Conservation (phyloP, 2,888 invertebrate genomes). For the Ochropleura leucogaster region DNA sequence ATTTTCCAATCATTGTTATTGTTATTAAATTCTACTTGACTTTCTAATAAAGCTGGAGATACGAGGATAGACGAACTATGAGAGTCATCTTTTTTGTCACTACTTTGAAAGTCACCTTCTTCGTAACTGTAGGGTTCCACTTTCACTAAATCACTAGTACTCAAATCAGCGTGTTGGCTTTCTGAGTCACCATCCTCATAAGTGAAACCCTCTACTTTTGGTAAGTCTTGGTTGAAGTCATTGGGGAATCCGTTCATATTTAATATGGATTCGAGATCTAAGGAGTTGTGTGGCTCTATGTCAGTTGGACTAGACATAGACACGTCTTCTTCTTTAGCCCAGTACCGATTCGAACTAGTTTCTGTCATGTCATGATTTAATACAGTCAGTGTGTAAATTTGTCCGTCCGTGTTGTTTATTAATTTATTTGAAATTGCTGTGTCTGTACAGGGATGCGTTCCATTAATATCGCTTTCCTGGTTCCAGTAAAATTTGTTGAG, state of each 20-base stretch:
- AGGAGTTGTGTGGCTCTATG: constrained; percentile 91
- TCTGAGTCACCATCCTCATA: constrained; percentile 95
- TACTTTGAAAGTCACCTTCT: constrained; percentile 82
- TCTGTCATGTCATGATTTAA: constrained; percentile 95
- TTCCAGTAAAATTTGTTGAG: constrained; percentile 96
- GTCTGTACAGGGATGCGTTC: constrained; percentile 87
- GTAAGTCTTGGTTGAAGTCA: constrained; percentile 91
- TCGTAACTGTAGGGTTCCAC: constrained; percentile 86
- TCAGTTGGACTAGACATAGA: constrained; percentile 91
- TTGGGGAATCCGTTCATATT: constrained; percentile 92
- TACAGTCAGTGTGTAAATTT: constrained; percentile 96
- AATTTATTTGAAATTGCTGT: constrained; percentile 88
- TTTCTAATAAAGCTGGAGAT: constrained; percentile 89
- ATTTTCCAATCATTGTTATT: constrained; percentile 96
- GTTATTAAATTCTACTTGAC: constrained; percentile 91
- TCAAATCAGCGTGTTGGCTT: constrained; percentile 93
- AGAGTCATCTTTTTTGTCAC: constrained; percentile 86
- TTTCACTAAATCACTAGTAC: constrained; percentile 91
- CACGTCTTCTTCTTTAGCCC: constrained; percentile 92
- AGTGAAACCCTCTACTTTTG: constrained; percentile 93
- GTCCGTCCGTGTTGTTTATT: constrained; percentile 93
- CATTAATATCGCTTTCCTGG: constrained; percentile 91
- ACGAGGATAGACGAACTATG: constrained; percentile 84
- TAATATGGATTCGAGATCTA: constrained; percentile 95
- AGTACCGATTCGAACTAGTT: constrained; percentile 91